phyloP scores from a whole-genome alignment of 2,888 invertebrate species.

The Lasioglossum calceatum region DNA sequence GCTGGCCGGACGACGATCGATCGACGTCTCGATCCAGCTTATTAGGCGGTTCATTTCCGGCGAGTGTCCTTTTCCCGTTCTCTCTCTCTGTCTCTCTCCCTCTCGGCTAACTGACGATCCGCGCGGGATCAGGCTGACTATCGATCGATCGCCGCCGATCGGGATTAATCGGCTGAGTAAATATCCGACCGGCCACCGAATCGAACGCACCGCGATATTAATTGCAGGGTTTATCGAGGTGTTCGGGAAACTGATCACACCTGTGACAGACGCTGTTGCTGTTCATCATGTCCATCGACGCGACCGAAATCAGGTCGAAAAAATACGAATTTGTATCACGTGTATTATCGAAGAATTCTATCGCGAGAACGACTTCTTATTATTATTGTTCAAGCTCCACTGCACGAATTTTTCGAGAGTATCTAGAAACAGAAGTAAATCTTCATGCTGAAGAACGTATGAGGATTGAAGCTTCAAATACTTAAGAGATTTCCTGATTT shows the following conservation, averaged over 20 bases:
- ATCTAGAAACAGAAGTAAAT: not conserved
- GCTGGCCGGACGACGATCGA: not conserved
- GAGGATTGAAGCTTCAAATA: not conserved
- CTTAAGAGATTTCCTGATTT: not conserved
- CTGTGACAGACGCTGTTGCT: not conserved
- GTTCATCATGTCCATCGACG: not conserved
- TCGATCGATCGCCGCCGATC: not conserved
- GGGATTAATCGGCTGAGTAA: not conserved
- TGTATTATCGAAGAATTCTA: not conserved
- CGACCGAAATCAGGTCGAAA: not conserved
- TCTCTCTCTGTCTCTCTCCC: not conserved
- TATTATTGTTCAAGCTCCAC: rapidly evolving
- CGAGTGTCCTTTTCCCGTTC: not conserved
- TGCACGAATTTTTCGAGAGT: not conserved
- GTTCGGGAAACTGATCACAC: not conserved
- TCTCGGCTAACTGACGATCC: not conserved
- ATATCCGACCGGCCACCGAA: not conserved
- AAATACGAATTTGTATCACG: not conserved
- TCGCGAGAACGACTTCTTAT: not conserved
- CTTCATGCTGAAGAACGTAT: not conserved
- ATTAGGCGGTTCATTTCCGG: slow-evolving; percentile 10
- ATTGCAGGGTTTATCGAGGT: not conserved
- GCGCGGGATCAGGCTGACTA: not conserved
- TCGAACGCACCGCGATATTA: slow-evolving; percentile 1
- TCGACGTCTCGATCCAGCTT: not conserved